Base-by-base conservation (phyloP, 2,797 vertebrate species). In the Moxostoma hubbsi region DNA sequence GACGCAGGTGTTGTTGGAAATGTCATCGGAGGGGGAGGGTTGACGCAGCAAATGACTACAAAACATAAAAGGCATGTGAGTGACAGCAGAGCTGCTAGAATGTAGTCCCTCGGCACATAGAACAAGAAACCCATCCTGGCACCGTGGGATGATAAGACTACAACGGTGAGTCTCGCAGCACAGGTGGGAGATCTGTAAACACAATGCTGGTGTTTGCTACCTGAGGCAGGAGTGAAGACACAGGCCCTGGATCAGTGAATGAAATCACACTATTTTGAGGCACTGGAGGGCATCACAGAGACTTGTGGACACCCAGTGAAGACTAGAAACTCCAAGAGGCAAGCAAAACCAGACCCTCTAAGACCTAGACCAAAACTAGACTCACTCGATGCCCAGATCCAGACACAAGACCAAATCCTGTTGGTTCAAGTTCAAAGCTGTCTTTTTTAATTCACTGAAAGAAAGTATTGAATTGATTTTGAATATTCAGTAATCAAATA, bases 1-100 rank as follows among this genome's bases (percentile, higher is more conserved):
- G 89, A 82, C 82, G 61, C 89, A 91, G 89, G 86, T 90, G 88
- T 83, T 75, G 51, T 67, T 85, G 82, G 61, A 88, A 90, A 90
- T 82, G 86, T 66, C 85, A 83, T 85, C 73, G 61, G 81, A 75
- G 36, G 72, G 10, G 43, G 58, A 64, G n/a, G 70, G 66, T 73
- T 50, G 72, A 81, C 84, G 75, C 85, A 83, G 89, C 88, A 89
- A 89, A 90, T 81, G 85, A 88, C 81, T 87, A 87, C 87, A 84
- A 89, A 88, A 88, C 77, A 86, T 88, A 84, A 75, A 82, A 80
- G 24, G 84, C 78, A 58, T 77, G 77, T 74, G 82, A 77, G 83
- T 73, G 86, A 79, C 80, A 80, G 83, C 71, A 77, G 62, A 24
- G 68, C 72, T 24, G 70, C 79, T 80, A 53, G 74, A 82, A 78